Evolutionary conservation across 2,113 vertebrate genomes (phyloP).

Genomic region (Rattus norvegicus): DNA sequence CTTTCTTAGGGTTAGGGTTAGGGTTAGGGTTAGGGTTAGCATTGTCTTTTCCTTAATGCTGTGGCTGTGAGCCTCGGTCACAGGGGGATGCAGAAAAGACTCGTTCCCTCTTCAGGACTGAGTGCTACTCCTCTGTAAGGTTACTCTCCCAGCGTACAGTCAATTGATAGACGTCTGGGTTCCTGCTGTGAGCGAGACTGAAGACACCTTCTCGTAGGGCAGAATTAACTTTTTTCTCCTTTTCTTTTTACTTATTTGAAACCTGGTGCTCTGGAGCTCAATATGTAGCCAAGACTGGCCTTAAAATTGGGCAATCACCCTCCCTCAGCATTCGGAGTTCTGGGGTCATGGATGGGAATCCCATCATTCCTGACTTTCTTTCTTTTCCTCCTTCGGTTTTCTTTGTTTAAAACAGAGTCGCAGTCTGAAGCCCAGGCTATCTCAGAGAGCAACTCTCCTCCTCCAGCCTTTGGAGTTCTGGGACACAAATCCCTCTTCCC

Average conservation of each 20-base stretch:
- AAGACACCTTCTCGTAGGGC: not conserved
- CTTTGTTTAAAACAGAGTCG: not conserved
- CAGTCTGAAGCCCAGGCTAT: not conserved
- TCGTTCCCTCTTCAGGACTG: not conserved
- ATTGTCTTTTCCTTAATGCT: not conserved
- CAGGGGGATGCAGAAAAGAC: fast-evolving
- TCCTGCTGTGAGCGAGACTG: fast-evolving
- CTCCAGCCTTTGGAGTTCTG: not conserved
- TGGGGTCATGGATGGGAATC: no score
- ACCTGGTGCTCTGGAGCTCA: not conserved
- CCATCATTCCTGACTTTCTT: not conserved
- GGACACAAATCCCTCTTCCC: not conserved
- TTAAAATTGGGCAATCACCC: not conserved
- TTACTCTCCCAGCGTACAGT: fast-evolving
- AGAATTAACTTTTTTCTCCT: not conserved
- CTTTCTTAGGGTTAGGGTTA: not conserved
- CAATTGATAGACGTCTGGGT: no score
- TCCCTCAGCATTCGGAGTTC: not conserved
- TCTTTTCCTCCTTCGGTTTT: not conserved
- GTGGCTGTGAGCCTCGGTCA: fast-evolving
- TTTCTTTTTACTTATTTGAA: not conserved
- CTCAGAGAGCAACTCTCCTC: not conserved
- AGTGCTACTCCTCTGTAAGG: fast-evolving
- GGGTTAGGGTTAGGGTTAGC: no score
- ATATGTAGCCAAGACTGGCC: not conserved